Evolutionary conservation across 2,113 vertebrate species (phyloP), one percentile per base, ranked within the genome.

Genomic region (Acanthisitta chloris): DNA sequence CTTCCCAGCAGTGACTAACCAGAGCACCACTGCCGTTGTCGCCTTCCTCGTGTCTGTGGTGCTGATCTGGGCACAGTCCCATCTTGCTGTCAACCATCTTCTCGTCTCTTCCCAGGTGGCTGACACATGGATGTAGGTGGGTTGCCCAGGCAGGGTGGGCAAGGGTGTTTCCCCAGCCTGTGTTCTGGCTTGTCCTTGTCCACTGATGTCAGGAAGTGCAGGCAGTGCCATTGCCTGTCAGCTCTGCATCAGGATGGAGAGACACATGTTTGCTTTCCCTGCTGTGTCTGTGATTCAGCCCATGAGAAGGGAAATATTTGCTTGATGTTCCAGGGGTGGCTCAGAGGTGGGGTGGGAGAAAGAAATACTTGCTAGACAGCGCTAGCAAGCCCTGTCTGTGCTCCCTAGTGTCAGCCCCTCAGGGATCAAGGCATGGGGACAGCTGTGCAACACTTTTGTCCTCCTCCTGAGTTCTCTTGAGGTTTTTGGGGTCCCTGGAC

Each of bases 61-160:
- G 1, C 6, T 0, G 78, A 40, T 38, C 71, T 62, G 90, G 94
- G 59, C 82, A 86, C 3, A 1, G 23, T 40, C 92, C 82, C 92
- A 48, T 55, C 82, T 64, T 8, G 34, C 79, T 54, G 71, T 10
- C 88, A 72, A 62, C 42, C 64, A 6, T 69, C 51, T 46, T 45
- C 55, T 33, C 4, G 0, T 33, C 16, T 19, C 52, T 70, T 31
- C 49, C 52, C 0, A 0, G 21, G 64, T 0, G 8, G 65, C 45
- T 83, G 65, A 46, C 8, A 0, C 33, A 1, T 0, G 28, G 29
- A 43, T 15, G 5, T 4, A 7, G 8, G 49, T 23, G 64, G 81
- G 69, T 58, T 84, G 59, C 31, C 72, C 0, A 1, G 49, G 49
- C 42, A 31, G 42, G 25, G 69, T 51, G 88, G 46, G n/a, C n/a